Base-by-base conservation (phyloP, 2,888 invertebrate genomes). In the Cerceris rybyensis region DNA sequence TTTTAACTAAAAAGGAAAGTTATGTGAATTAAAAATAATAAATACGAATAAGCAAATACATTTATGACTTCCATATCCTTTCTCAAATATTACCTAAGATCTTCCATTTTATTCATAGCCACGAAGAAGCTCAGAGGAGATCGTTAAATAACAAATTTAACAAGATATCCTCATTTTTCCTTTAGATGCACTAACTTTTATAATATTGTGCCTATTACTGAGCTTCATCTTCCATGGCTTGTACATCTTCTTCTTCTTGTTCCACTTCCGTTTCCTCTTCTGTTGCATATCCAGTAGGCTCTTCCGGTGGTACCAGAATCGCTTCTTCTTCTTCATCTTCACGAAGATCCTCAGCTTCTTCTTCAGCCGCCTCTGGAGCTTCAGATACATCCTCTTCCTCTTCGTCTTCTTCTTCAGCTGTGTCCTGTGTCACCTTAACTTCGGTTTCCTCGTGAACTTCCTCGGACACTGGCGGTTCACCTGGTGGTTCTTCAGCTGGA, bases 251-350 rank as follows among this genome's bases (percentile, higher is more conserved):
- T 4, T 77, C 67, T 0, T 17, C 52, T 14, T 28, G 28, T 17
- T 77, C 70, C 14, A 14, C 66, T 8, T 75, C 75, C 0, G 52
- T 63, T 55, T 78, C 82, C 1, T 73, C 75, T 69, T 82, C 80
- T 0, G 75, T 60, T 0, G 7, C 55, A 14, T 52, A 42, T 7
- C 55, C 77, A 1, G 59, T 49, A 28, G 70, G n/a, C 41, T 14
- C 9, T 64, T 57, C n/a, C 8, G 50, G 14, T 52, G 8, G 28
- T 7, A 4, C 58, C 11, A 49, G 16, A 42, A 16, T n/a, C 17
- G 57, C 39, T 14, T 2, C 43, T 49, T 67, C 50, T 39, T 14
- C 46, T 9, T 28, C 14, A n/a, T 14, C 43, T 70, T 57, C 17
- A 0, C 6, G 39, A 58, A 13, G 43, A 5, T 65, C 55, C 28